Percentiles rank a stretch among this genome's conserved stretches.
These are phyloP conservation scores for Sinosuthora webbiana DNA, from an alignment of 2,113 vertebrate species.

Conservation along the genomic window DNA sequence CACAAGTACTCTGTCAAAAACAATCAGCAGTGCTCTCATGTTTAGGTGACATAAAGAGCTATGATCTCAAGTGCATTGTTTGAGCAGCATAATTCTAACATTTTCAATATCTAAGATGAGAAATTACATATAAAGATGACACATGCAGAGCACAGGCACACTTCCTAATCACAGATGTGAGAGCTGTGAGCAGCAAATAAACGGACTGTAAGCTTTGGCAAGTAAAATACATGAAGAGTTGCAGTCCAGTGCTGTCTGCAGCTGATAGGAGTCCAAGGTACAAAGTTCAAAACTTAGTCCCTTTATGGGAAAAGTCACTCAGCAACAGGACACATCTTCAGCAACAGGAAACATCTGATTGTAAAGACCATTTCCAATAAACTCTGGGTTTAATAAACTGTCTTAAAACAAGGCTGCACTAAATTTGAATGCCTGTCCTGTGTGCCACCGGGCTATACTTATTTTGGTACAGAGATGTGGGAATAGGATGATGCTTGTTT, in stretches of 20 bases:
- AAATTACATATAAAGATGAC: not conserved
- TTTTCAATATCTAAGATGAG: not conserved
- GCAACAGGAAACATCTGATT: conserved; percentile 72
- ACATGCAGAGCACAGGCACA: not conserved
- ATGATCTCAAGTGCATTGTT: not conserved
- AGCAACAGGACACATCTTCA: conserved; percentile 68
- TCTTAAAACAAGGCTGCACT: not conserved
- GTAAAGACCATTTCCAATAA: conserved; percentile 63
- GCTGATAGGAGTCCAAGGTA: not conserved
- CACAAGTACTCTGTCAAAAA: not conserved
- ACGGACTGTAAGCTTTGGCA: not conserved
- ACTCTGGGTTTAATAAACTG: conserved; percentile 13
- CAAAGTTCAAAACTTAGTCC: conserved; percentile 18
- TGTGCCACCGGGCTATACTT: not conserved
- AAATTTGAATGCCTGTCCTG: not conserved
- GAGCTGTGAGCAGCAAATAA: not conserved
- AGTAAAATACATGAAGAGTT: not conserved
- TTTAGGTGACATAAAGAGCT: not conserved
- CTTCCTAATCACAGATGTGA: not conserved
- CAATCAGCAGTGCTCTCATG: not conserved
- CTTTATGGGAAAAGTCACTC: conserved; percentile 16
- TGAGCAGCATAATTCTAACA: not conserved
- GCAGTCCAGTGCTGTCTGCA: not conserved
- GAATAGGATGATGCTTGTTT: not conserved
- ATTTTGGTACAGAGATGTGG: rapidly evolving